Evolutionary conservation across 2,797 vertebrate species (phyloP).

Genomic region (Lacerta bilineata): DNA sequence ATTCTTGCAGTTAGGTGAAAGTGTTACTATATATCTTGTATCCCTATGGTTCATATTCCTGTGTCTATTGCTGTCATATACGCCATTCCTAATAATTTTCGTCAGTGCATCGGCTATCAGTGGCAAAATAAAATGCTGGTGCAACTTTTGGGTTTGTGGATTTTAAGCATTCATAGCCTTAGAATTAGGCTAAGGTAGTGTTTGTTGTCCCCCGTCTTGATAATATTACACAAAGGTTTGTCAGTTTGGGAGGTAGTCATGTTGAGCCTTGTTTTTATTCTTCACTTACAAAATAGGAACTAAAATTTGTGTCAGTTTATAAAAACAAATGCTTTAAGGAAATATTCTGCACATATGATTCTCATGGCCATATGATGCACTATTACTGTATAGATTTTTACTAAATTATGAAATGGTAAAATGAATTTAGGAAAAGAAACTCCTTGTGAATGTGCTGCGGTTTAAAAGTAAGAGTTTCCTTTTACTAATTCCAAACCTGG

Average conservation of each 20-base stretch:
- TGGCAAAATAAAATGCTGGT: not conserved
- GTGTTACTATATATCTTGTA: not conserved
- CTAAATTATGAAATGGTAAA: conserved; percentile 2
- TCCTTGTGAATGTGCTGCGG: not conserved
- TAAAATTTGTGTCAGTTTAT: not conserved
- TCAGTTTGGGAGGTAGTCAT: not conserved
- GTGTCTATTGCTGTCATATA: not conserved
- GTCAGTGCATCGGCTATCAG: not conserved
- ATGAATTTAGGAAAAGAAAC: not conserved
- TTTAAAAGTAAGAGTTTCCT: not conserved
- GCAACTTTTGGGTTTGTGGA: not conserved
- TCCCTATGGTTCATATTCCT: not conserved
- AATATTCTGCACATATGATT: not conserved
- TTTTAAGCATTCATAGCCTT: not conserved
- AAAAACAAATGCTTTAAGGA: not conserved
- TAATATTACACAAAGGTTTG: not conserved
- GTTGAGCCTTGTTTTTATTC: not conserved
- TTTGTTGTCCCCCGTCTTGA: not conserved
- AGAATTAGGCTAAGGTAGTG: not conserved
- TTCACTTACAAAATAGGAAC: not conserved
- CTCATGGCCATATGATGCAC: not conserved
- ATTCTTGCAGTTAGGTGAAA: not conserved
- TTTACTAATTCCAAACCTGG: not conserved
- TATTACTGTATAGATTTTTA: not conserved
- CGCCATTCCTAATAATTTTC: not conserved